Conservation (phyloP, 2,113 vertebrate genomes). For the Periophthalmodon schlosseri region DNA sequence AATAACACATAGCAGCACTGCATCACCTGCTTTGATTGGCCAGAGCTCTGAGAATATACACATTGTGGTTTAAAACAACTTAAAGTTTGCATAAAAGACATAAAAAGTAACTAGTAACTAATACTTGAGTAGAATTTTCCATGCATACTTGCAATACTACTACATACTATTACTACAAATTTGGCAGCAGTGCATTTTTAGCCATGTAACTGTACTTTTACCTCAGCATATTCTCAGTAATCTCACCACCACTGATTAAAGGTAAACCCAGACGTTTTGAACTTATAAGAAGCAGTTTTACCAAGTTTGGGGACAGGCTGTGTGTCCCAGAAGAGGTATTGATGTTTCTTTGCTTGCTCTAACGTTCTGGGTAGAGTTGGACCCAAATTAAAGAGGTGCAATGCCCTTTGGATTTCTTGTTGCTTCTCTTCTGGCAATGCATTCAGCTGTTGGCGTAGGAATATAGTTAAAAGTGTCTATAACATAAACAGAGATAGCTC, state of each 20-base stretch:
- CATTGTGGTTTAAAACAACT: too few species aligned
- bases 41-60: too few species aligned
- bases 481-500: slow-evolving; percentile 15
- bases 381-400: slow-evolving; percentile 92
- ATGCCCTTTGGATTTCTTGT: slow-evolving; percentile 96
- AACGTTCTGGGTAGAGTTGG: slow-evolving; percentile 88
- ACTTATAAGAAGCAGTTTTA: slow-evolving; percentile 56
- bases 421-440: slow-evolving; percentile 90
- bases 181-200: too few species aligned
- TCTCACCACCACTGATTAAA: neutral
- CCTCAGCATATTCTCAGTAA: too few species aligned
- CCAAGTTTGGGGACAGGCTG: slow-evolving; percentile 94
- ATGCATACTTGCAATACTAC: too few species aligned
- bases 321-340: slow-evolving; percentile 94
- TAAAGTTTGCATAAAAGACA: too few species aligned
- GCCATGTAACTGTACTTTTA: too few species aligned
- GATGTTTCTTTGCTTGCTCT: slow-evolving; percentile 88
- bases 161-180: too few species aligned
- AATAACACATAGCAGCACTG: too few species aligned
- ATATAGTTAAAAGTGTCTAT: slow-evolving; percentile 10
- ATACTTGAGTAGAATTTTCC: too few species aligned
- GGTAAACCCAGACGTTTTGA: neutral
- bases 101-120: too few species aligned
- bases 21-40: too few species aligned
- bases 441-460: slow-evolving; percentile 79